These are phyloP conservation scores for Hyles euphorbiae DNA, from an alignment of 1,140 invertebrate genomes.

Conservation along the genomic window DNA sequence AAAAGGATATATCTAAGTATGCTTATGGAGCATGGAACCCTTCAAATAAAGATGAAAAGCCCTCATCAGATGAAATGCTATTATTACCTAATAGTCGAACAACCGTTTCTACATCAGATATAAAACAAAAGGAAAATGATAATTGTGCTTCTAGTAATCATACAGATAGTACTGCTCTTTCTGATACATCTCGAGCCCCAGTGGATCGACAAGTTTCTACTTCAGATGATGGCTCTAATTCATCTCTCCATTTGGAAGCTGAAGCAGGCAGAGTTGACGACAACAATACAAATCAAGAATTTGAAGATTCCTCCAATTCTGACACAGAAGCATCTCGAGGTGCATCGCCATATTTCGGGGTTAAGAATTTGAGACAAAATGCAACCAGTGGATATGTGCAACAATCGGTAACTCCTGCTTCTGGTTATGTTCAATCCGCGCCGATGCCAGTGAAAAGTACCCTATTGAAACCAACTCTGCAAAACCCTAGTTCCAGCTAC, in stretches of 20 bases:
- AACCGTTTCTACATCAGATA: slow-evolving; percentile 40
- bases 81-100: slow-evolving; percentile 55
- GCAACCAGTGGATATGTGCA: slow-evolving; percentile 54
- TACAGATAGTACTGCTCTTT: slow-evolving; percentile 65
- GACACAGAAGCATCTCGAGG: slow-evolving; percentile 45
- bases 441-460: slow-evolving; percentile 34
- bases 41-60: slow-evolving; percentile 61
- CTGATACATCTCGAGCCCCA: slow-evolving; percentile 49
- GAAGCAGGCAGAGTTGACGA: slow-evolving; percentile 40
- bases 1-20: slow-evolving; percentile 64
- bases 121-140: slow-evolving; percentile 49
- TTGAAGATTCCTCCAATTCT: slow-evolving; percentile 38
- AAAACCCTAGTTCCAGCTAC: slow-evolving; percentile 55
- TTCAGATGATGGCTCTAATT: slow-evolving; percentile 59
- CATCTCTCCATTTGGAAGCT: slow-evolving; percentile 53
- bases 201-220: slow-evolving; percentile 52
- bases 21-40: slow-evolving; percentile 55
- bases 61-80: slow-evolving; percentile 62
- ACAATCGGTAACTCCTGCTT: slow-evolving; percentile 33
- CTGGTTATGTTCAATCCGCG: slow-evolving; percentile 51
- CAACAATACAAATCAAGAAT: slow-evolving; percentile 31
- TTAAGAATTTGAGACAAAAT: slow-evolving; percentile 51
- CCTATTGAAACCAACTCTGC: slow-evolving; percentile 25
- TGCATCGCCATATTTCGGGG: slow-evolving; percentile 44
- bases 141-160: slow-evolving; percentile 62